Conservation (phyloP, 2,797 vertebrate genomes). For the Cynopterus sphinx region DNA sequence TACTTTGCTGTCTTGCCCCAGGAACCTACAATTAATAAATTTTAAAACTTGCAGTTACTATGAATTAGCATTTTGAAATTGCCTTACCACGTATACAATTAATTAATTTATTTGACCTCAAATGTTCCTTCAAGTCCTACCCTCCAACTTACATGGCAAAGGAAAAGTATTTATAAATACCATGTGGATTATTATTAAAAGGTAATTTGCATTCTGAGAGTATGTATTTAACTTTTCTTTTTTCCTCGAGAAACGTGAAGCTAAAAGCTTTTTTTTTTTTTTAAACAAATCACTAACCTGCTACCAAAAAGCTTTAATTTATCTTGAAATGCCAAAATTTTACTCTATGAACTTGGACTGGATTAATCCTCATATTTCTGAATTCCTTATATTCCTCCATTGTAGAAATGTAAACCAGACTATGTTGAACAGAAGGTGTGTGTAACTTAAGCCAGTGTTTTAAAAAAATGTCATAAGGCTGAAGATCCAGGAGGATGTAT, state of each 20-base stretch:
- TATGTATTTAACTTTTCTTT: background rate
- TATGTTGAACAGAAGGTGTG: background rate
- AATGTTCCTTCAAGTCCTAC: background rate
- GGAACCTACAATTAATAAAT: background rate
- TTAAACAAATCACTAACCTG: background rate
- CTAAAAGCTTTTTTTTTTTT: background rate
- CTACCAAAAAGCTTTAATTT: background rate
- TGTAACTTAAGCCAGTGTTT: background rate
- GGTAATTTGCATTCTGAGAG: background rate
- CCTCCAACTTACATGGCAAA: background rate
- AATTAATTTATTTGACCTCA: conserved; percentile 41
- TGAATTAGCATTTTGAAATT: background rate
- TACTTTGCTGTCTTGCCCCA: too few relatives aligned
- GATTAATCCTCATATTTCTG: background rate
- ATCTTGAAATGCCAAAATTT: background rate
- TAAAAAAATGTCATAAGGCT: background rate
- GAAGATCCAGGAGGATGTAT: background rate
- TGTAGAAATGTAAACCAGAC: background rate
- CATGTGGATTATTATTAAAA: background rate
- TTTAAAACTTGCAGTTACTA: background rate
- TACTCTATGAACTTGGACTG: background rate
- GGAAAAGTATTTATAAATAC: background rate
- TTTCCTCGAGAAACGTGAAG: background rate
- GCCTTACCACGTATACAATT: background rate
- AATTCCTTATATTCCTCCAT: background rate